Base-by-base conservation (phyloP, 2,888 invertebrate species). In the Rhagonycha fulva region DNA sequence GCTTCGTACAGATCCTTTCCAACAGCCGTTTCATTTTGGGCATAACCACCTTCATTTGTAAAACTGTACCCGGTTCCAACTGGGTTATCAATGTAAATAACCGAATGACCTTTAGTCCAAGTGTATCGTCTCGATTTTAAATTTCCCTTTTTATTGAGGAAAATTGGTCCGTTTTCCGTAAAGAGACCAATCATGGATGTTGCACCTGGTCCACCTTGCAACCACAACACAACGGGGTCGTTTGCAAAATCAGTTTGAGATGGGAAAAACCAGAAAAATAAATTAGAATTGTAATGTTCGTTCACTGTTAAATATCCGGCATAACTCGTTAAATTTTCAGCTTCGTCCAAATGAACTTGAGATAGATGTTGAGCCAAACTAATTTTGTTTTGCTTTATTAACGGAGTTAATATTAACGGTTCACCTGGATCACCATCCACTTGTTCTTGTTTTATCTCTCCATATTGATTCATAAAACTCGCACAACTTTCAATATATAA, bases 241-340 rank as follows among this genome's bases (percentile, higher is more conserved):
- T 89, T 87, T 75, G 89, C 88, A 71, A 82, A 82, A 75, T 85
- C 78, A 0, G 88, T 88, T 82, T 89, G 85, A 0, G 96, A 92
- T 0, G 96, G 96, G 85, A 97, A 96, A 85, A 94, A 97, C 97
- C 97, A 97, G 87, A 97, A 96, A 88, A 96, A 97, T 87, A 95
- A 90, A 84, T 97, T 96, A 0, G 96, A 95, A 81, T 94, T 91
- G 83, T 89, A 93, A 0, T 89, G 87, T 82, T 93, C 91, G 85
- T 97, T 93, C 0, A 97, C 96, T 0, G 96, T 97, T 73, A 97
- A 89, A 85, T 93, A 97, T 10, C 95, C 95, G n/a, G 95, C 90
- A 84, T 93, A 94, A 83, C 95, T 95, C 80, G 89, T 90, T 26
- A 94, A 88, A 12, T 90, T 88, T 30, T 89, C 89, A 86, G 90